Base-by-base conservation (phyloP, 2,113 vertebrate genomes). In the Natator depressus region DNA sequence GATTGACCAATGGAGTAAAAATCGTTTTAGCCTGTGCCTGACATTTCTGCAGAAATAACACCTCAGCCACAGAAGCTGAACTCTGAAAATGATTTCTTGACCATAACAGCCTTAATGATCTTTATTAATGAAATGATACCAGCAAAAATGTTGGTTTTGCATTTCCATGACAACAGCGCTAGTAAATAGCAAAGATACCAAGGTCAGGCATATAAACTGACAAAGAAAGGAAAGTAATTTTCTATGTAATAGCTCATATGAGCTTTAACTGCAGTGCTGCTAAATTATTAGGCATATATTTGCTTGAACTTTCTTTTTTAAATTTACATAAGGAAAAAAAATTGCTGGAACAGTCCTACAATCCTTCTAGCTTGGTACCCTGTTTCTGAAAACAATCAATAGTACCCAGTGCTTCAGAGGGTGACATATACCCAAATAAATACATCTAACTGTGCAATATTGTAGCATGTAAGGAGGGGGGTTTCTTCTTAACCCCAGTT, bases 121-220 rank as follows among this genome's bases (percentile, higher is more conserved):
- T 84, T 65, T 75, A 53, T 89, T 96, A 95, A 94, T 89, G 84
- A 87, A 89, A 31, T 2, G 22, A 80, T 53, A 88, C 6, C 90
- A 90, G n/a, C 57, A 89, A 90, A 89, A 79, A 87, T 8, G 89
- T 84, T 90, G 16, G 49, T 92, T 90, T 92, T 86, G 80, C 50
- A 13, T 97, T 90, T 62, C 97, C 95, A 95, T 53, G 95, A 95
- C 94, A 97, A 93, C 91, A 0, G 79, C 4, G 12, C 83, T 78
- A 38, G 76, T 0, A 1, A 80, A 8, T 54, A 54, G 93, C 76
- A 31, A 51, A 50, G 80, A 82, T n/a, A 38, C 2, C 94, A 92
- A 95, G 97, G 96, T 93, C 97, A 31, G 87, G 86, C 83, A 2
- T 24, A 84, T 46, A 57, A 35, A 47, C 35, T 8, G 55, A 84